Evolutionary conservation across 2,888 invertebrate genomes (phyloP).

Genomic region (Catocala nupta): DNA sequence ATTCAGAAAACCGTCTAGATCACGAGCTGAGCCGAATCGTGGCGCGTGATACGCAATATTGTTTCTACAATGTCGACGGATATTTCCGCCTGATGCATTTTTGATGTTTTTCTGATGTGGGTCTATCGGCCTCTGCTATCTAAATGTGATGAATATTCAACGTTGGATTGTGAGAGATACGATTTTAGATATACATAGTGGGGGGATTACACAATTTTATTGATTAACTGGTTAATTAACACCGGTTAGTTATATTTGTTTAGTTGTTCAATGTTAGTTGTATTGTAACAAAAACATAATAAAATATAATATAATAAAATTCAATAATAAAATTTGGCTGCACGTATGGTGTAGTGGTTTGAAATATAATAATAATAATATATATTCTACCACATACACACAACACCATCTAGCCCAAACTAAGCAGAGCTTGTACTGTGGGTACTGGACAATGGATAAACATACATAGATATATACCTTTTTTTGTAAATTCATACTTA

Average conservation of each 20-base stretch:
- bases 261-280: background rate
- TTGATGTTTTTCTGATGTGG: constrained; percentile 88
- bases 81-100: constrained; percentile 88
- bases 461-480: too few relatives aligned
- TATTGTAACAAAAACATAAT: too few relatives aligned
- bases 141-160: constrained; percentile 87
- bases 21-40: constrained; percentile 56
- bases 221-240: constrained; percentile 11
- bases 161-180: constrained; percentile 76
- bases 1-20: constrained; percentile 13
- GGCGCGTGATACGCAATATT: constrained; percentile 78
- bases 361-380: too few relatives aligned
- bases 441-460: too few relatives aligned
- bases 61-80: constrained; percentile 79
- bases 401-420: too few relatives aligned
- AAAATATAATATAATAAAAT: too few relatives aligned
- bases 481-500: too few relatives aligned
- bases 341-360: too few relatives aligned
- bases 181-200: constrained; percentile 51
- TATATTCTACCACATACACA: too few relatives aligned
- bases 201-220: constrained; percentile 13
- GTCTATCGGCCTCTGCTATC: constrained; percentile 85
- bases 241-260: background rate
- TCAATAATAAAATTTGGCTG: too few relatives aligned
- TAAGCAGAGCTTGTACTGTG: too few relatives aligned